Evolutionary conservation across 2,888 invertebrate genomes (phyloP), one percentile per base, ranked within the genome.

Genomic region (Noctua comes): DNA sequence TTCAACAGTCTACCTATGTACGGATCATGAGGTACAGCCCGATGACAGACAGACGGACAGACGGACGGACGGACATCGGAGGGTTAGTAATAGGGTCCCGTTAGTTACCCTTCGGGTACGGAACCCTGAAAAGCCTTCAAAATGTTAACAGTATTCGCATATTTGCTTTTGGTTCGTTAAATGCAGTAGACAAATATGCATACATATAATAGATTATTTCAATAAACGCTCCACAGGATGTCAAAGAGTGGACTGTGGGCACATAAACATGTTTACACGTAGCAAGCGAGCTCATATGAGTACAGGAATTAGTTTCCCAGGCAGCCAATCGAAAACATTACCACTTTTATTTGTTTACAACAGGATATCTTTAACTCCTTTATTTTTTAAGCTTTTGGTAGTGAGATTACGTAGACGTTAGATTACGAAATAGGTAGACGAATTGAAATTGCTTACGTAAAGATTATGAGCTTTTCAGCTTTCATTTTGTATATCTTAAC

Each of bases 191-290:
- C 73, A 79, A 80, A 86, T 85, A 72, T 76, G 54, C 46, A 88
- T 82, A 86, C 65, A 84, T 80, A 86, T 89, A 90, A 90, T 89
- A 90, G 82, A 83, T 79, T 89, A 84, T 88, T 85, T 81, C 82
- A 87, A 86, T 87, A 88, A 85, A 91, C 88, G 86, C 82, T 85
- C 83, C 85, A 81, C 77, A 83, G 86, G 87, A 88, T 90, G 88
- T 90, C 88, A 90, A 87, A 89, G 88, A 90, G 86, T 86, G 79
- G 82, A 79, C 83, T 66, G 85, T 79, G 72, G 75, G 79, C 86
- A 82, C 88, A 90, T 89, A 90, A 90, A 90, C 91, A 90, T 89
- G 90, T 90, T 91, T 90, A 87, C 88, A 80, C 71, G 71, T 43
- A 70, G 66, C 85, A 40, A 71, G 74, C 65, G 83, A 77, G 70